A percentile compares a stretch with the other conserved stretches of the same genome.
These are phyloP conservation scores for Nothobranchius furzeri DNA, from an alignment of 2,113 vertebrate genomes.

Conservation along the genomic window DNA sequence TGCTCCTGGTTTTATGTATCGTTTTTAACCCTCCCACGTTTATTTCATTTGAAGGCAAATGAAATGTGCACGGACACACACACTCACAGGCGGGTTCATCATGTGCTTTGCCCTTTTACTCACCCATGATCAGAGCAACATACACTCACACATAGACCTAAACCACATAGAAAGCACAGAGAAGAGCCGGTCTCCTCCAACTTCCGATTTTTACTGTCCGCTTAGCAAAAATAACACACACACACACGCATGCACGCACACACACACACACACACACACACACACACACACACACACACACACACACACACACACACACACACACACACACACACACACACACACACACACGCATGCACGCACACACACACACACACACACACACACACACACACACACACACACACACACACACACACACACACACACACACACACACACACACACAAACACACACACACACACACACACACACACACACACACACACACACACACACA, in stretches of 20 bases:
- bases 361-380: conserved; percentile 35
- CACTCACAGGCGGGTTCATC: conserved; percentile 37
- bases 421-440: conserved; percentile 33
- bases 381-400: conserved; percentile 29
- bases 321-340: conserved; percentile 26
- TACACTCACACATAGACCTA: conserved; percentile 57
- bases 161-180: conserved; percentile 71
- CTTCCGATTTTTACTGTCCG: conserved; percentile 66
- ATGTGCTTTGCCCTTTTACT: conserved; percentile 59
- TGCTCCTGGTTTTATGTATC: conserved; percentile 56
- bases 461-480: conserved; percentile 34
- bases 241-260: conserved; percentile 31
- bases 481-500: conserved; percentile 26
- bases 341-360: conserved; percentile 29
- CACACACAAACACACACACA: conserved; percentile 29
- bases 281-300: conserved; percentile 34
- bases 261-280: conserved; percentile 26
- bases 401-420: conserved; percentile 35
- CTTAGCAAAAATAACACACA: conserved; percentile 56
- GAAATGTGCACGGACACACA: conserved; percentile 26
- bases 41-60: conserved; percentile 56
- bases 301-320: conserved; percentile 32
- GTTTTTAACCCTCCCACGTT: conserved; percentile 69
- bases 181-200: conserved; percentile 62
- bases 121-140: conserved; percentile 70